phyloP scores from a whole-genome alignment of 37 sponge, comb jelly and placozoan genomes.

The Oscarella lobularis region DNA sequence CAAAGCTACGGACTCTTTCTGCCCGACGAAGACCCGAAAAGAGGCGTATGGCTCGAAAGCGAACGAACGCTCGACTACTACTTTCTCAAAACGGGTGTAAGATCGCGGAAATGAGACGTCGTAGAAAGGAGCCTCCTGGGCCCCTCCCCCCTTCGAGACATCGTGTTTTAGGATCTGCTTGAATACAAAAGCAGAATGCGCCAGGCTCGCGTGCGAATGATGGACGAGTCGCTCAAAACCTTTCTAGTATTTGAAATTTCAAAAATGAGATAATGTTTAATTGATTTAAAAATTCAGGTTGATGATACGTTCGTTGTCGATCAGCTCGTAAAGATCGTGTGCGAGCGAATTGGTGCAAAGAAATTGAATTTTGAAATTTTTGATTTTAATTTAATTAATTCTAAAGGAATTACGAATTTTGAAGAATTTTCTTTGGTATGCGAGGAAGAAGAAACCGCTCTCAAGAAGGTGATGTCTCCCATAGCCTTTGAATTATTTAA shows the following conservation, averaged over 20 bases:
- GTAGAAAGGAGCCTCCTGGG: too few species aligned
- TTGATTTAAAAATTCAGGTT: conserved; percentile 20
- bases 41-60: conserved; percentile 84
- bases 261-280: not conserved
- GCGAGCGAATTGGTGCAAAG: conserved; percentile 77
- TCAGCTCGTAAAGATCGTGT: conserved; percentile 72
- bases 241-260: conserved; percentile 28
- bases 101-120: too few species aligned
- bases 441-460: conserved; percentile 48
- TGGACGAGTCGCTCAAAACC: conserved; percentile 86
- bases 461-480: not conserved
- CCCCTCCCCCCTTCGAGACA: too few species aligned
- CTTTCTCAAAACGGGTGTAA: conserved; percentile 76
- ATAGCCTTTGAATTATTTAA: not conserved
- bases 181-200: conserved; percentile 87
- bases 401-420: conserved; percentile 68
- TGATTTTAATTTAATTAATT: too few species aligned
- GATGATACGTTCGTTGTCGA: conserved; percentile 93
- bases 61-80: conserved; percentile 87
- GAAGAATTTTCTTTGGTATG: conserved; percentile 92
- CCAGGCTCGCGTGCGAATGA: conserved; percentile 71
- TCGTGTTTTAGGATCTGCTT: conserved; percentile 53
- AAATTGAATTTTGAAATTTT: too few species aligned
- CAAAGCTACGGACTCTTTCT: conserved; percentile 12
- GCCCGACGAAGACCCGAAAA: conserved; percentile 40